These are phyloP conservation scores for Lepidochrysops patricia DNA, from an alignment of 2,888 invertebrate genomes.

Conservation along the genomic window DNA sequence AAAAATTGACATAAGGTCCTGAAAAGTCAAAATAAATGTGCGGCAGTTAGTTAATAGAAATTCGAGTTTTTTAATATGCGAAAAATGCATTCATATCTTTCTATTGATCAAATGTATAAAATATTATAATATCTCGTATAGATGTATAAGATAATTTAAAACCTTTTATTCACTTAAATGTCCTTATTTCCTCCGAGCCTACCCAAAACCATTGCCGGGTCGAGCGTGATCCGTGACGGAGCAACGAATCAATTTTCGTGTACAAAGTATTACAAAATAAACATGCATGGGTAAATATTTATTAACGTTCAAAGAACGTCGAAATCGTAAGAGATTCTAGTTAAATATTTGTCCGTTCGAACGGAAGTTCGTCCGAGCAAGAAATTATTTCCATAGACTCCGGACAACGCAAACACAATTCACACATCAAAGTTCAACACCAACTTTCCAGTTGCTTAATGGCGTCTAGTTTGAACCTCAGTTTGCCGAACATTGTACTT, in stretches of 20 bases:
- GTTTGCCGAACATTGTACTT: conserved; percentile 4
- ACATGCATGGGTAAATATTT: conserved; percentile 21
- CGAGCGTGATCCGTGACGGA: not conserved
- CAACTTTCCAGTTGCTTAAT: conserved; percentile 65
- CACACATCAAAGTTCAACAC: conserved; percentile 65
- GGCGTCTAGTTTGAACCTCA: conserved; percentile 41
- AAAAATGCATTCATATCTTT: too few species aligned
- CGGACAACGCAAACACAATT: conserved; percentile 58
- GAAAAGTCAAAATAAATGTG: too few species aligned
- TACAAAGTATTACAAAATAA: conserved; percentile 3
- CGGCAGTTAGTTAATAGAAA: too few species aligned
- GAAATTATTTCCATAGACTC: conserved; percentile 66
- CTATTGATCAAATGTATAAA: too few species aligned
- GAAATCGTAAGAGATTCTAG: conserved; percentile 48
- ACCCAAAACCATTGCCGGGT: not conserved
- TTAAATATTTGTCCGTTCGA: conserved; percentile 63
- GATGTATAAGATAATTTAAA: not conserved
- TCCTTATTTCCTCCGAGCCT: not conserved
- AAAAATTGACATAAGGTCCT: too few species aligned
- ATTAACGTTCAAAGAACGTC: conserved; percentile 46
- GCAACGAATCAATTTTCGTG: conserved; percentile 1
- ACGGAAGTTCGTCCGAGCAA: conserved; percentile 58
- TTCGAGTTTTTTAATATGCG: too few species aligned
- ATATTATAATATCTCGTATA: not conserved
- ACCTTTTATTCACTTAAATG: not conserved